These are phyloP conservation scores for Nycticryphes semicollaris DNA, from an alignment of 2,113 vertebrate genomes.

Conservation along the genomic window DNA sequence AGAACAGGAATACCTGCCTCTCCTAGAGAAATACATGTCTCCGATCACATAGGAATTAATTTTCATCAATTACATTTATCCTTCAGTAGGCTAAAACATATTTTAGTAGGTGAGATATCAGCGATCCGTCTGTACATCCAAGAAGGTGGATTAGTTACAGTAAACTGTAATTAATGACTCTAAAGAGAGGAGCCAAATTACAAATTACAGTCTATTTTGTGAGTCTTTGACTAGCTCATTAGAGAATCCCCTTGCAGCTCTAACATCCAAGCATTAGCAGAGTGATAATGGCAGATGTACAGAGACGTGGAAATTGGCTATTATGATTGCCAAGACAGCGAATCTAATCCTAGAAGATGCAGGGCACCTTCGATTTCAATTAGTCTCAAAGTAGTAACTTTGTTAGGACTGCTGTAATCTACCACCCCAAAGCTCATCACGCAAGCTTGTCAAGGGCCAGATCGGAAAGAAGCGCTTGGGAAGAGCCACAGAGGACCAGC, in stretches of 20 bases:
- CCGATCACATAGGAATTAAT: neutral
- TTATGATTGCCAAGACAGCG: neutral
- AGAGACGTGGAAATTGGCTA: neutral
- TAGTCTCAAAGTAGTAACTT: neutral
- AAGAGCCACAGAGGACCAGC: rapidly evolving
- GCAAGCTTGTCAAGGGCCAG: neutral
- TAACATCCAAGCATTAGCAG: constrained; percentile 25
- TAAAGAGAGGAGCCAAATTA: constrained; percentile 39
- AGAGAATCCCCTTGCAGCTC: constrained; percentile 43
- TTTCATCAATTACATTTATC: neutral
- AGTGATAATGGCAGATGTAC: constrained; percentile 38
- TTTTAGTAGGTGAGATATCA: constrained; percentile 47
- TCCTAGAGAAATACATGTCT: neutral
- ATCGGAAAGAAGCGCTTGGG: rapidly evolving
- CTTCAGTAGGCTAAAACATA: neutral
- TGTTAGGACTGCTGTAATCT: neutral
- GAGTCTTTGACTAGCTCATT: constrained; percentile 42
- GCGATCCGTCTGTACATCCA: neutral
- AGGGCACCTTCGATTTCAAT: neutral
- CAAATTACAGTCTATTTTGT: constrained; percentile 33
- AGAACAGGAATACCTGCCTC: neutral
- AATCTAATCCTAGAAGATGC: constrained; percentile 24
- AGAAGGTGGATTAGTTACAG: constrained; percentile 59
- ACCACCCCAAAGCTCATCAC: neutral
- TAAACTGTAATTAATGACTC: constrained; percentile 39